Conservation (phyloP, 2,113 vertebrate genomes). For the Cercocebus atys region DNA sequence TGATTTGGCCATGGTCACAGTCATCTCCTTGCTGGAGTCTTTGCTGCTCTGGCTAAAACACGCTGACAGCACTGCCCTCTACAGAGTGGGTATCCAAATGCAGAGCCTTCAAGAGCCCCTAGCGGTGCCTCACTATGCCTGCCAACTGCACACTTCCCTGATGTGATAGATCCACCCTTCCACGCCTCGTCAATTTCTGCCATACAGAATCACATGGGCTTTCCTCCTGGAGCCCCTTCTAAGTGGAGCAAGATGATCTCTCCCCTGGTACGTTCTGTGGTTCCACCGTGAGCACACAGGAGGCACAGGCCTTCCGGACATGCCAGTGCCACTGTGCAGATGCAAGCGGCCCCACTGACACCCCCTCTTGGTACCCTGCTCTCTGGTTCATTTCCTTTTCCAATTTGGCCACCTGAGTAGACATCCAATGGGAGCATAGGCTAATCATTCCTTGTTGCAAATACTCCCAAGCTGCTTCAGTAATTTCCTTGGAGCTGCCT, state of each 20-base stretch:
- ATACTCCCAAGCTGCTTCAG: neutral
- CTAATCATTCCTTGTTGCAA: too few species aligned
- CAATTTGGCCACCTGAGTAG: neutral
- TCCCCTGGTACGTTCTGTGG: neutral
- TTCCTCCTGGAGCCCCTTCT: neutral
- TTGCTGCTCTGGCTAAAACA: neutral
- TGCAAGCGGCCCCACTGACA: neutral
- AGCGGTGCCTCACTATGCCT: neutral
- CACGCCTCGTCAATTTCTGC: neutral
- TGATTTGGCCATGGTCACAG: neutral
- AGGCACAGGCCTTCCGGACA: neutral
- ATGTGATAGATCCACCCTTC: neutral
- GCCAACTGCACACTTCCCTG: neutral
- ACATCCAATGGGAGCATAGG: neutral
- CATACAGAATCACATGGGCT: accelerated
- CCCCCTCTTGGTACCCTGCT: neutral
- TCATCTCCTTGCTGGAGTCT: neutral
- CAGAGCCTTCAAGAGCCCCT: neutral
- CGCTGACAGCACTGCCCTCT: neutral
- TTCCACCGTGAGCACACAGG: neutral
- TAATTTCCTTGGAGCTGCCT: neutral
- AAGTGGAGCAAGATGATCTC: neutral
- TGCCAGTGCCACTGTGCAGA: neutral
- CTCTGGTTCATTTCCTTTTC: neutral
- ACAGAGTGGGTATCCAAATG: neutral